These are phyloP conservation scores for Castor canadensis DNA, from an alignment of 2,113 vertebrate genomes.

Conservation along the genomic window DNA sequence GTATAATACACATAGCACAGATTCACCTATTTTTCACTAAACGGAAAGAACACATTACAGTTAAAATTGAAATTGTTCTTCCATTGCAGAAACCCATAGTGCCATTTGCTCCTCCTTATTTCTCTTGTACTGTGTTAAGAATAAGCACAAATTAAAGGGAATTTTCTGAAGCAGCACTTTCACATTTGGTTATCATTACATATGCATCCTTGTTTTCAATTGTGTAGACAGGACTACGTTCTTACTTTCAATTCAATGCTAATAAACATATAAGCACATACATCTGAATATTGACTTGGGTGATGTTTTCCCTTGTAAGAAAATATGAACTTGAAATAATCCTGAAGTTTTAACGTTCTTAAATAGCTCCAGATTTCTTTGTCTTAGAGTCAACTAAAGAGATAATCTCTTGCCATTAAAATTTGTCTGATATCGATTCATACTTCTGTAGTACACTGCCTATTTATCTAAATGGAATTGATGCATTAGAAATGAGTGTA, in stretches of 20 bases:
- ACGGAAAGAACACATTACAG: neutral
- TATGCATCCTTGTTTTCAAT: slow-evolving; percentile 35
- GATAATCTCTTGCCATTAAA: slow-evolving; percentile 14
- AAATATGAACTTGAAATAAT: slow-evolving; percentile 31
- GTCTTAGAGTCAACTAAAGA: slow-evolving; percentile 29
- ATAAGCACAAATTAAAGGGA: neutral
- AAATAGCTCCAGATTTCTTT: neutral
- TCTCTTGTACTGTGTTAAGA: slow-evolving; percentile 24
- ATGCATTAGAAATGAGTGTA: neutral
- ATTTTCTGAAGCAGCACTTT: slow-evolving; percentile 15
- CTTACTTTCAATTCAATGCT: slow-evolving; percentile 33
- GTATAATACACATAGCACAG: neutral
- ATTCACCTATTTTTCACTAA: slow-evolving; percentile 41
- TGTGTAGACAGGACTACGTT: slow-evolving; percentile 5
- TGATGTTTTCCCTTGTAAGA: slow-evolving; percentile 18
- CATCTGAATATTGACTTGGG: neutral
- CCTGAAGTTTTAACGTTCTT: neutral
- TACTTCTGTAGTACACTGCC: neutral
- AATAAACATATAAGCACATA: neutral
- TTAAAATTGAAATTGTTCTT: neutral
- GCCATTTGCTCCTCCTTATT: neutral
- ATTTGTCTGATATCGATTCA: neutral
- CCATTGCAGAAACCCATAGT: neutral
- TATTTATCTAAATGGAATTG: neutral
- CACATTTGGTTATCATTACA: neutral